These are phyloP conservation scores for Petaurus breviceps DNA, from an alignment of 2,113 vertebrate genomes.

Conservation along the genomic window DNA sequence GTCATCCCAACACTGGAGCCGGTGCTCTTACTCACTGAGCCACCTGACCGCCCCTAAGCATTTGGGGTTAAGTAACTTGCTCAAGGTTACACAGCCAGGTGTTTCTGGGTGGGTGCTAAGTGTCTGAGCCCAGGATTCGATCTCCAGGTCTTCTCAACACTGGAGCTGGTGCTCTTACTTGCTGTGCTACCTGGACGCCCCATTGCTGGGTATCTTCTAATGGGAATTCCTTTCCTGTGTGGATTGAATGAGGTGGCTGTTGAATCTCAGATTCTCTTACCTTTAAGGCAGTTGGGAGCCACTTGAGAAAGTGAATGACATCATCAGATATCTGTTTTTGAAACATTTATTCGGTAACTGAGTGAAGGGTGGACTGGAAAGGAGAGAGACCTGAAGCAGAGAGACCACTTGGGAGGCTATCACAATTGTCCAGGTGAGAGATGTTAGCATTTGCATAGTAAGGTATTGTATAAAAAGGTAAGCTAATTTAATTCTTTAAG, in stretches of 20 bases:
- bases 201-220: neutral
- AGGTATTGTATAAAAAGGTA: neutral
- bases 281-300: neutral
- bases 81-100: no score
- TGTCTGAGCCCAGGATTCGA: no score
- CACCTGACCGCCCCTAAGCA: no score
- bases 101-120: no score
- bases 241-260: neutral
- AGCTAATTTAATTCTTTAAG: neutral
- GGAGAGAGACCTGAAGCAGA: neutral
- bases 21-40: no score
- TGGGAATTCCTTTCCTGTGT: neutral
- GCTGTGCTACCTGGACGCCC: no score
- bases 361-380: neutral
- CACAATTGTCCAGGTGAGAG: neutral
- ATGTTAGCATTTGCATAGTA: neutral
- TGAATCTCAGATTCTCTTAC: neutral
- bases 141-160: no score
- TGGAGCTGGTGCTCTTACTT: no score
- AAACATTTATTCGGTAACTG: neutral
- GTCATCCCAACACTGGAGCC: no score
- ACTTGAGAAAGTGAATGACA: neutral
- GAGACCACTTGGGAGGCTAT: neutral
- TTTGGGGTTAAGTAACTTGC: no score
- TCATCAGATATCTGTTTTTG: neutral